phyloP scores from a whole-genome alignment of 2,888 invertebrate genomes.

The Nomada goodeniana region DNA sequence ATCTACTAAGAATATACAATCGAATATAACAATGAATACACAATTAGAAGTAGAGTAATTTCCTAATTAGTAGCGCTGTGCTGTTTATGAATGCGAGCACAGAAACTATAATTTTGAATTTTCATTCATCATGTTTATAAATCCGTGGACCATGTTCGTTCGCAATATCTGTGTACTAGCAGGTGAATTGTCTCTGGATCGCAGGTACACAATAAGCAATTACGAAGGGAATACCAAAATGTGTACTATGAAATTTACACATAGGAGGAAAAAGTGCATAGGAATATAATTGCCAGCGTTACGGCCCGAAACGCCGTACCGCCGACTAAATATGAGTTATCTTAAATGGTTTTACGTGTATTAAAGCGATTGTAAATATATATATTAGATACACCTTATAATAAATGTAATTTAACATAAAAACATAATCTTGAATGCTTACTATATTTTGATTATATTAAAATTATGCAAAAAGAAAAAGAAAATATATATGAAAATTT shows the following conservation, averaged over 20 bases:
- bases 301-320: constrained; percentile 64
- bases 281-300: constrained; percentile 72
- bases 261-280: constrained; percentile 58
- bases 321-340: constrained; percentile 70
- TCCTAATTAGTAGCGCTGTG: constrained; percentile 68
- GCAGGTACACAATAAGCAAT: constrained; percentile 63
- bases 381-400: constrained; percentile 80
- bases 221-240: constrained; percentile 42
- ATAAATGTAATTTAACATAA: constrained; percentile 80
- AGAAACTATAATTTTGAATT: constrained; percentile 45
- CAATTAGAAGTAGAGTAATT: constrained; percentile 72
- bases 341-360: constrained; percentile 78
- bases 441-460: neutral
- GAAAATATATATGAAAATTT: constrained; percentile 1
- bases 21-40: constrained; percentile 73
- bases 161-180: constrained; percentile 42
- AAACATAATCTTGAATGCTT: constrained; percentile 13
- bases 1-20: constrained; percentile 70
- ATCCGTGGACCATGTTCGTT: constrained; percentile 45
- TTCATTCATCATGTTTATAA: constrained; percentile 45
- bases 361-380: constrained; percentile 80
- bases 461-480: neutral
- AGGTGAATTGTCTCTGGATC: constrained; percentile 59
- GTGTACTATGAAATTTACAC: constrained; percentile 60
- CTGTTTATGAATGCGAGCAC: constrained; percentile 44